Conservation (phyloP, 2,113 vertebrate genomes). For the Nothobranchius furzeri region DNA sequence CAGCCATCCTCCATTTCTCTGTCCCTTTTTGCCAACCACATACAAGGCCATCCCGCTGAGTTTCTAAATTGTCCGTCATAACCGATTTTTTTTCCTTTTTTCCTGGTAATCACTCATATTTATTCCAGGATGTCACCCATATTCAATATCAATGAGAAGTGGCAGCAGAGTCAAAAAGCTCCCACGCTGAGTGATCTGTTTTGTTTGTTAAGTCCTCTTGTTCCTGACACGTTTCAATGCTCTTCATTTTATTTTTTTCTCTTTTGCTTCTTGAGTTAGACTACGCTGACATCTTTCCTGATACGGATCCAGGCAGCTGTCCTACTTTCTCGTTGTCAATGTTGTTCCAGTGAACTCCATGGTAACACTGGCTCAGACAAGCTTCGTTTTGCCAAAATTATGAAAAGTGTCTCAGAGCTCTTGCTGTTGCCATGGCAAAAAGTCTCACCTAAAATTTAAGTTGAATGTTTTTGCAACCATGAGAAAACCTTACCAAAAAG, state of each 20-base stretch:
- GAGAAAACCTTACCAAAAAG: neutral
- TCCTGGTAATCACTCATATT: conserved; percentile 16
- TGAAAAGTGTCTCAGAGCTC: conserved; percentile 11
- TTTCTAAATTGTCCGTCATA: conserved; percentile 16
- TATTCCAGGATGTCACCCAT: conserved; percentile 26
- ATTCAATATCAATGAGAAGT: conserved; percentile 30
- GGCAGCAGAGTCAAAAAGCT: conserved; percentile 3
- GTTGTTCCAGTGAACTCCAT: conserved; percentile 25
- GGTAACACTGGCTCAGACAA: conserved; percentile 13
- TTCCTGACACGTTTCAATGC: conserved; percentile 10
- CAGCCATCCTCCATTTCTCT: neutral
- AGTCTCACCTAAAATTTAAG: conserved; percentile 13
- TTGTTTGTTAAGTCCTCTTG: neutral
- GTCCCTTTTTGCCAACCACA: neutral
- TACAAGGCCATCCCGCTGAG: conserved; percentile 3
- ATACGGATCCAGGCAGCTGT: conserved; percentile 27
- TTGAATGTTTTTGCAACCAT: neutral
- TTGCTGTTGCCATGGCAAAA: conserved; percentile 30
- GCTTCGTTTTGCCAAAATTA: conserved; percentile 19
- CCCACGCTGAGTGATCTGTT: neutral
- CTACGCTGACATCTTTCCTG: conserved; percentile 1
- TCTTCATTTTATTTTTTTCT: conserved; percentile 9
- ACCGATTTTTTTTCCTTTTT: neutral
- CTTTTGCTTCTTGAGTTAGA: conserved; percentile 12
- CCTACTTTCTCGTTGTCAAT: conserved; percentile 16